Conservation (phyloP, 2,888 invertebrate species). For the Pollenia amentaria region DNA sequence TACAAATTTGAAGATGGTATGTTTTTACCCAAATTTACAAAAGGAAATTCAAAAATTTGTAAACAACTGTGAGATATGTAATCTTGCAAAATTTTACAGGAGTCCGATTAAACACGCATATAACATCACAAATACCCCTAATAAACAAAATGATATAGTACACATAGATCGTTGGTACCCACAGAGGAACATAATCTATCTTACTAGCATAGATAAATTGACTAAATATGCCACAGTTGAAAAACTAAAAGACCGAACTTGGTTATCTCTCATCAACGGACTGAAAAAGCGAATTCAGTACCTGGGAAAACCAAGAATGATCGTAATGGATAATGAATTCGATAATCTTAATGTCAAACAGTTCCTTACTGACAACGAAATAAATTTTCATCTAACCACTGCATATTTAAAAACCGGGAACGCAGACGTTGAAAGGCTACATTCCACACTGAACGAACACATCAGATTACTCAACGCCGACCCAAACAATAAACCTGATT, state of each 20-base stretch:
- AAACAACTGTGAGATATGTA: constrained; percentile 50
- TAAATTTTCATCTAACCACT: neutral
- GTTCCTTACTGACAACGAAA: neutral
- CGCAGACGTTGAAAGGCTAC: constrained; percentile 15
- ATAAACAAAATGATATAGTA: constrained; percentile 41
- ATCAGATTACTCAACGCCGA: neutral
- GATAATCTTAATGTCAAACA: neutral
- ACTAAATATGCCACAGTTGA: constrained; percentile 53
- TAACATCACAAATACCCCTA: constrained; percentile 35
- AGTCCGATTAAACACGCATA: constrained; percentile 25
- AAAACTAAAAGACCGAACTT: constrained; percentile 44
- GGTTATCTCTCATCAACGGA: constrained; percentile 37
- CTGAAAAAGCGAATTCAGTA: constrained; percentile 22
- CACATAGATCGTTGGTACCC: constrained; percentile 57
- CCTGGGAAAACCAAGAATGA: neutral
- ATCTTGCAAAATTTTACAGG: constrained; percentile 44
- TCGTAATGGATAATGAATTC: constrained; percentile 23
- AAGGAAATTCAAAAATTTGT: constrained; percentile 25
- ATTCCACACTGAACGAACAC: constrained; percentile 3
- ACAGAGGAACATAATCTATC: constrained; percentile 45
- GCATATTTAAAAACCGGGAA: constrained; percentile 21
- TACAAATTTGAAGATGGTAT: neutral
- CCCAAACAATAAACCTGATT: neutral
- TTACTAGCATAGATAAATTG: constrained; percentile 52
- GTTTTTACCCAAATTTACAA: neutral